phyloP scores from a whole-genome alignment of 35 echinoderm and acorn worm genomes.

The Lytechinus variegatus region DNA sequence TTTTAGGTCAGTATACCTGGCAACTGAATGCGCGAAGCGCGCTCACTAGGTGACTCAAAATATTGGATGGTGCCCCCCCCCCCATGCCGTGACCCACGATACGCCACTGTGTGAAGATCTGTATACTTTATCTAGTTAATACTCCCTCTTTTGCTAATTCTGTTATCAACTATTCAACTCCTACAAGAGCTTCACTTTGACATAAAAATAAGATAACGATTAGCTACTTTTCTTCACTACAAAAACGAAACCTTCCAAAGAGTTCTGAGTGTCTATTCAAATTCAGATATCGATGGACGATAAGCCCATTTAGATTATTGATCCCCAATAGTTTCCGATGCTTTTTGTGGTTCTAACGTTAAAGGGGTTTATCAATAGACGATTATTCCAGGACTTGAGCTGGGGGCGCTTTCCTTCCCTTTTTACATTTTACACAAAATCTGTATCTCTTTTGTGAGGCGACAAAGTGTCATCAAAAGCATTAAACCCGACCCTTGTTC shows the following conservation, averaged over 20 bases:
- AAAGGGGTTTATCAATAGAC: neutral
- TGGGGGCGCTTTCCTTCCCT: neutral
- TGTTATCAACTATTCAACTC: neutral
- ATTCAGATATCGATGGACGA: constrained; percentile 15
- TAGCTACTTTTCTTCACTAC: neutral
- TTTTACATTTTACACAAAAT: neutral
- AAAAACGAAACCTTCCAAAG: neutral
- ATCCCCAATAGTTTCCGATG: neutral
- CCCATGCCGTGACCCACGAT: too few species aligned
- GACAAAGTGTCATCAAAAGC: neutral
- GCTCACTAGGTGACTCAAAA: too few species aligned
- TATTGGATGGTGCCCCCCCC: too few species aligned
- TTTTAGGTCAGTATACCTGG: too few species aligned
- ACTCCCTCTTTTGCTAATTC: neutral
- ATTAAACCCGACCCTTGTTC: constrained; percentile 44
- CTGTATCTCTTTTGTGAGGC: constrained; percentile 14
- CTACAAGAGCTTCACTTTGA: neutral
- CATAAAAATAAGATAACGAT: neutral
- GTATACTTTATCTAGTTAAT: too few species aligned
- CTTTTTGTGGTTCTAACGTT: too few species aligned
- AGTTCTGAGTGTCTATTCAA: neutral
- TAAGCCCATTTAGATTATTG: constrained; percentile 17
- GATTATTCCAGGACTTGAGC: neutral
- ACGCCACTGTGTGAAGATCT: too few species aligned
- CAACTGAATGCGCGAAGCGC: too few species aligned